phyloP scores from a whole-genome alignment of 2,797 vertebrate species.

The Labeo calbasu region DNA sequence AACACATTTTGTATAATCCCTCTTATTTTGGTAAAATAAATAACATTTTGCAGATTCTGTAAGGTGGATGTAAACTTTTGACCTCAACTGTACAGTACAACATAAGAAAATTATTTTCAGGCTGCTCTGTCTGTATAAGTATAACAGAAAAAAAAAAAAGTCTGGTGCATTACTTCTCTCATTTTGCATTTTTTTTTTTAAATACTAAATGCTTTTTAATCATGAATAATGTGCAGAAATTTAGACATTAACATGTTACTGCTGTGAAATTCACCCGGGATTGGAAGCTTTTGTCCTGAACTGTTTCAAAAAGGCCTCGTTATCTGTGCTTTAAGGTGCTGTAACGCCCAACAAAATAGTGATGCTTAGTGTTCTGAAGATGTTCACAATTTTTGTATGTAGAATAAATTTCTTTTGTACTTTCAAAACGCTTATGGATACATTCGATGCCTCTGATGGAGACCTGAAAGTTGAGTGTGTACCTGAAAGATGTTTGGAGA shows the following conservation, averaged over 20 bases:
- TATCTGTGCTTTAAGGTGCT: neutral
- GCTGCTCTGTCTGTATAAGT: neutral
- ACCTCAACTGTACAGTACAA: neutral
- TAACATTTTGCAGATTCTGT: no score
- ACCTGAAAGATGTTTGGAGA: constrained; percentile 16
- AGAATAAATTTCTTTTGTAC: constrained; percentile 28
- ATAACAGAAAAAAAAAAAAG: neutral
- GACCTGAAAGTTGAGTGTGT: constrained; percentile 23
- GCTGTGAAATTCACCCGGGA: neutral
- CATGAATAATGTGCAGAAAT: neutral
- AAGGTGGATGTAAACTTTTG: no score
- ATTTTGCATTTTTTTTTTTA: constrained; percentile 54
- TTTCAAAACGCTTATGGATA: constrained; percentile 5
- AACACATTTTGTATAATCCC: no score
- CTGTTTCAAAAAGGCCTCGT: neutral
- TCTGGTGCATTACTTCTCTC: neutral
- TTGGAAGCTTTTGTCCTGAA: neutral
- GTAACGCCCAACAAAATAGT: neutral
- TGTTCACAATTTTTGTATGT: constrained; percentile 29
- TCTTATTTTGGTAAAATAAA: no score
- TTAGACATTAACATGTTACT: neutral
- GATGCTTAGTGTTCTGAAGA: neutral
- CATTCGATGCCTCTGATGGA: neutral
- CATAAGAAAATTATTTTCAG: neutral
- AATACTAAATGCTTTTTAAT: constrained; percentile 58